phyloP scores from a whole-genome alignment of 2,797 vertebrate species.

The Tiaroga cobitis region DNA sequence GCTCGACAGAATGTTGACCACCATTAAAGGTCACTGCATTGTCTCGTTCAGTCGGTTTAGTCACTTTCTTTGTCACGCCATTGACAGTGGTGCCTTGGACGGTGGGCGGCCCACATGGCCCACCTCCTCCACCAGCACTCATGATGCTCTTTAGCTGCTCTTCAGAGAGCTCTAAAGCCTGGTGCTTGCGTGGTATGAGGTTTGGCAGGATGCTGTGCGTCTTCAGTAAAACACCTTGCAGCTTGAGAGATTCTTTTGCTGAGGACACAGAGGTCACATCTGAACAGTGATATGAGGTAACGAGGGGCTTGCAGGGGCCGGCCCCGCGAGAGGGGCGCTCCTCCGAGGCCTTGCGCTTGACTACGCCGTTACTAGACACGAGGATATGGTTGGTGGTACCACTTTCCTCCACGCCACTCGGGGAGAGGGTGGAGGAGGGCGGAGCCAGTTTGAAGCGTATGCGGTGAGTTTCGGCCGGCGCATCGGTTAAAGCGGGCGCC shows the following conservation, averaged over 20 bases:
- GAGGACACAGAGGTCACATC: constrained; percentile 77
- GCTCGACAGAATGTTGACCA: constrained; percentile 24
- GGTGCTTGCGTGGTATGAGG: constrained; percentile 71
- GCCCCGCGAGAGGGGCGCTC: constrained; percentile 53
- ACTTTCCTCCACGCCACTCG: constrained; percentile 85
- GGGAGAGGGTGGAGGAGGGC: constrained; percentile 87
- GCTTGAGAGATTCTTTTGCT: constrained; percentile 82
- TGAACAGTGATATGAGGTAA: constrained; percentile 85
- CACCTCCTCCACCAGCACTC: constrained; percentile 77
- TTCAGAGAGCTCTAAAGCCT: constrained; percentile 81
- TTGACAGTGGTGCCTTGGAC: constrained; percentile 77
- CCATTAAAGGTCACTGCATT: constrained; percentile 62
- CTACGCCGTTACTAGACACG: constrained; percentile 82
- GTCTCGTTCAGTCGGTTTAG: constrained; percentile 75
- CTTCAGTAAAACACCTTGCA: constrained; percentile 86
- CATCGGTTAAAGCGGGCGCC: constrained; percentile 93
- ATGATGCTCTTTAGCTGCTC: constrained; percentile 84
- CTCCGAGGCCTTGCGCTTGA: constrained; percentile 76
- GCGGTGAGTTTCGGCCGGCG: constrained; percentile 91
- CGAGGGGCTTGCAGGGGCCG: constrained; percentile 78
- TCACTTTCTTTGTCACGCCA: constrained; percentile 85
- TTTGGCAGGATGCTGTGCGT: constrained; percentile 77
- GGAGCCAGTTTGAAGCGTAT: constrained; percentile 93
- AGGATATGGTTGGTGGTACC: constrained; percentile 83
- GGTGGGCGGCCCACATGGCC: constrained; percentile 36